Base-by-base conservation (phyloP, 1,140 invertebrate genomes). In the Bombus cullumanus region DNA sequence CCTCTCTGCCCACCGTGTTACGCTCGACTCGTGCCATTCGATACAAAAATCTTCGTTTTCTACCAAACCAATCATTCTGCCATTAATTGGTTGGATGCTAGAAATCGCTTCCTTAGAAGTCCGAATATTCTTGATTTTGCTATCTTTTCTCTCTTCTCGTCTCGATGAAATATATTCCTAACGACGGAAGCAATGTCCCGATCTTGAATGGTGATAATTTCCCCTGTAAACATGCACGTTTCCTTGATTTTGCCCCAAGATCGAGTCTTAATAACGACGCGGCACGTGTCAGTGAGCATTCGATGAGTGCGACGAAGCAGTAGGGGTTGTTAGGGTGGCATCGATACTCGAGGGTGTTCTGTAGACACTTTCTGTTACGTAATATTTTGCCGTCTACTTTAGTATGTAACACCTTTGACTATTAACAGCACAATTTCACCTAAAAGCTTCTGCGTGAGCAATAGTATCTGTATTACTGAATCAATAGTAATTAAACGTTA, bases 231-330 rank as follows among this genome's bases (percentile, higher is more conserved):
- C 22, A 15, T 22, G 10, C 34, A 47, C 10, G 57, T 64, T n/a
- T 64, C 31, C 53, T 43, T 34, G n/a, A 75, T 66, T 47, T 62
- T 13, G 22, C 13, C 79, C 37, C 10, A 86, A 64, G 79, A 88
- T 66, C 69, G 62, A 62, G 83, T 62, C 79, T 74, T 89, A 89
- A 89, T 80, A 78, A 86, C 75, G 39, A 28, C 6, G 34, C 76
- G 78, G 37, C 89, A 90, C 86, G 89, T 90, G 89, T 78, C 82
- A 59, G 37, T 69, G 77, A 81, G 41, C 75, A 76, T 68, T 88
- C 81, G 57, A 85, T 59, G 80, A 87, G 77, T 80, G 81, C 34
- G 81, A 73, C 86, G 82, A 81, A 85, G 78, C 81, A 31, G 41
- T n/a, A 47, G 82, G 79, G 77, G 90, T 81, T 82, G 86, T 77